A percentile compares a stretch with the other conserved stretches of the same genome.
Conservation (phyloP, 2,797 vertebrate genomes). For the Salarias fasciatus region DNA sequence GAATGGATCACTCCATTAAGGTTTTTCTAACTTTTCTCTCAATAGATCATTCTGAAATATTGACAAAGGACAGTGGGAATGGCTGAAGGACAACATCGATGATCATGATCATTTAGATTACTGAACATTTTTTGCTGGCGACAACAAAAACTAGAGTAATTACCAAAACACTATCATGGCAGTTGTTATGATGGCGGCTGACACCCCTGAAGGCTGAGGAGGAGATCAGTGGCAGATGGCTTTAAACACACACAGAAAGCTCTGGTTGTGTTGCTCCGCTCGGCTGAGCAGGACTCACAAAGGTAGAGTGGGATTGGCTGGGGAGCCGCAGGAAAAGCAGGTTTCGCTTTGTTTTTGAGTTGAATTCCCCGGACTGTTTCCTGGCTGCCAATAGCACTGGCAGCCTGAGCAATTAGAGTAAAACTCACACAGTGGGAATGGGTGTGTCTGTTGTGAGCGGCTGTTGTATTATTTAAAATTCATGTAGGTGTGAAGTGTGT, state of each 20-base stretch:
- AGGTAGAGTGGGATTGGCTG: conserved; percentile 51
- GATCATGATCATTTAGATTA: too few relatives aligned
- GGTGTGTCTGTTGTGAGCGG: conserved; percentile 34
- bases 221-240: conserved; percentile 63
- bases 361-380: conserved; percentile 65
- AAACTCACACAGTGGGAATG: conserved; percentile 46
- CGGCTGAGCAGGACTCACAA: conserved; percentile 52
- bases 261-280: conserved; percentile 42
- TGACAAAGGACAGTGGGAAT: too few relatives aligned
- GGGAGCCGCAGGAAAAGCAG: conserved; percentile 48
- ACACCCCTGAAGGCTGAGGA: conserved; percentile 21
- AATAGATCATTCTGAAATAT: too few relatives aligned
- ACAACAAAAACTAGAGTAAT: too few relatives aligned
- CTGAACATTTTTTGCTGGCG: too few relatives aligned
- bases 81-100: too few relatives aligned
- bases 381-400: conserved; percentile 60
- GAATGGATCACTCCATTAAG: too few relatives aligned
- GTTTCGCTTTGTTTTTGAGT: conserved; percentile 67
- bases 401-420: conserved; percentile 59
- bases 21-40: too few relatives aligned
- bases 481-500: conserved; percentile 31
- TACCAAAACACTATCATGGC: too few relatives aligned
- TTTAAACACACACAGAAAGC: conserved; percentile 51
- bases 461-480: conserved; percentile 19
- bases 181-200: too few relatives aligned